These are phyloP conservation scores for Pedetes capensis DNA, from an alignment of 2,113 vertebrate species.

Conservation along the genomic window DNA sequence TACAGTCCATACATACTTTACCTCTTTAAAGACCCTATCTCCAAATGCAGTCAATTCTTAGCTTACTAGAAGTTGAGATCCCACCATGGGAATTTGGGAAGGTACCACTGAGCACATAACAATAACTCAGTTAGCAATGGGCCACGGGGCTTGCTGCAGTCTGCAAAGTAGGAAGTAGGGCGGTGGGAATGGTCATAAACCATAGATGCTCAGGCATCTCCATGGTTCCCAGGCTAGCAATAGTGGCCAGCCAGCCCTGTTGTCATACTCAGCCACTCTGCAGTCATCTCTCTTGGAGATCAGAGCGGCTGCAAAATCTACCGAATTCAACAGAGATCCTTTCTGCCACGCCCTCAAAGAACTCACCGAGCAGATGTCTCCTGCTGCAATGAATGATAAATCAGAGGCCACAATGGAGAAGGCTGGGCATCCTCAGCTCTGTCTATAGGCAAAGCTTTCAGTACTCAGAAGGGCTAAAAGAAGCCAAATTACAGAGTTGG, in stretches of 20 bases:
- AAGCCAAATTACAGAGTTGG: constrained; percentile 58
- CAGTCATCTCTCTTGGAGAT: background rate
- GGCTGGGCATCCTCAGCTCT: background rate
- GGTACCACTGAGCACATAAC: background rate
- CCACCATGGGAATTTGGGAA: too few relatives aligned
- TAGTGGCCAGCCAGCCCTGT: background rate
- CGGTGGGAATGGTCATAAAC: background rate
- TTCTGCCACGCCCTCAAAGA: background rate
- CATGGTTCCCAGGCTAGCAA: too few relatives aligned
- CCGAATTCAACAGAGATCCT: background rate
- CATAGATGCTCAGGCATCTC: background rate
- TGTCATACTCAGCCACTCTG: background rate
- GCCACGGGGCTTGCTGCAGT: rapidly evolving
- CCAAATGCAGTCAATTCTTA: background rate
- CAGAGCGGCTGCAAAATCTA: background rate
- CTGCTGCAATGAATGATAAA: constrained; percentile 32
- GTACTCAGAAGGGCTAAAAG: constrained; percentile 54
- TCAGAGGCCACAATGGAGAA: background rate
- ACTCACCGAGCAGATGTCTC: constrained; percentile 13
- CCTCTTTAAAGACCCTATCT: background rate
- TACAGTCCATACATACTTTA: background rate
- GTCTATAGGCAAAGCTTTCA: background rate
- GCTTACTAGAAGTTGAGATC: background rate
- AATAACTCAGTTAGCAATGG: background rate
- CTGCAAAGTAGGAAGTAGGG: background rate